Evolutionary conservation across 2,888 invertebrate species (phyloP).

Genomic region (Sinotaia quadrata): DNA sequence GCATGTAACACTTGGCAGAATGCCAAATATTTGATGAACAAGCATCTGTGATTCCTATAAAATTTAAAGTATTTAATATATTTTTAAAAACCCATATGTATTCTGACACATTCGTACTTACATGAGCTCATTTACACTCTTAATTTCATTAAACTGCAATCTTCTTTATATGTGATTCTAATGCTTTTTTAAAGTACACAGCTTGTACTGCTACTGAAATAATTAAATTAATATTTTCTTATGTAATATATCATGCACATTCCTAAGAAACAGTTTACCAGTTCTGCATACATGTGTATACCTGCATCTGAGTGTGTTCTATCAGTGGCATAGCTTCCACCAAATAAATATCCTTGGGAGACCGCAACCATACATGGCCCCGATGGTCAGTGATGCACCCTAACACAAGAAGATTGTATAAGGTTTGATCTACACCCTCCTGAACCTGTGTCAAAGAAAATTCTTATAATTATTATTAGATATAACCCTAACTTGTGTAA

Average conservation of each 20-base stretch:
- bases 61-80: background rate
- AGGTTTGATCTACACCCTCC: conserved; percentile 55
- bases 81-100: background rate
- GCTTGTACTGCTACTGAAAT: too few relatives aligned
- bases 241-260: background rate
- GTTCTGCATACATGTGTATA: too few relatives aligned
- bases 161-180: too few relatives aligned
- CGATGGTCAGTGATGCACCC: conserved; percentile 52
- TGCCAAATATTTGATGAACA: conserved; percentile 45
- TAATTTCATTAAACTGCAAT: too few relatives aligned
- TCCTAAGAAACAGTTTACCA: too few relatives aligned
- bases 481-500: too few relatives aligned
- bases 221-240: too few relatives aligned
- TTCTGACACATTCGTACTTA: background rate
- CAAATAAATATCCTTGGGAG: conserved; percentile 55
- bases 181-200: too few relatives aligned
- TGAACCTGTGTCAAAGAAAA: too few relatives aligned
- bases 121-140: too few relatives aligned
- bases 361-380: conserved; percentile 60
- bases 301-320: conserved; percentile 1
- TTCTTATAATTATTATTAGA: too few relatives aligned
- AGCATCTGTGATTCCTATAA: conserved; percentile 8
- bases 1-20: conserved; percentile 54
- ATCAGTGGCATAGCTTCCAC: conserved; percentile 62
- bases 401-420: conserved; percentile 59